Evolutionary conservation across 2,797 vertebrate genomes (phyloP).

Genomic region (Lepus townsendii): DNA sequence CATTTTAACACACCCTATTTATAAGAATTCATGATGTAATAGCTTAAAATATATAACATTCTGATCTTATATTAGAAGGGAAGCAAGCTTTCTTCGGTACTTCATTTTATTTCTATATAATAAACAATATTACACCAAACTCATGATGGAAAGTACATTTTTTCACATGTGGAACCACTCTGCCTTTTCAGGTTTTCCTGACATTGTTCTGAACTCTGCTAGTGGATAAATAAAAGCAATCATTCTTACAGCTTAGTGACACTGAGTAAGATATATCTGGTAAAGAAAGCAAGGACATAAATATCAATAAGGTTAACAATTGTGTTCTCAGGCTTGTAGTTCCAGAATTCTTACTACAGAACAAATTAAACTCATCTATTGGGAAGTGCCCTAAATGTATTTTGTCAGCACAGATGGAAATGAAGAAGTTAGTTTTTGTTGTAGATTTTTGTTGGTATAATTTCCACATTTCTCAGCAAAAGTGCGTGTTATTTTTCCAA

Average conservation of each 20-base stretch:
- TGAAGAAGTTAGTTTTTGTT: neutral
- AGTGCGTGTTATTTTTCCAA: slow-evolving; percentile 5
- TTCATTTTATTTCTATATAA: neutral
- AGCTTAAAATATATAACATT: neutral
- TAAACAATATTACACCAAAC: neutral
- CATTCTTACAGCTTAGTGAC: neutral
- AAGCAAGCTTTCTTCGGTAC: neutral
- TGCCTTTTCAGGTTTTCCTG: neutral
- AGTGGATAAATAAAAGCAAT: slow-evolving; percentile 55
- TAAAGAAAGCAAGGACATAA: slow-evolving; percentile 24
- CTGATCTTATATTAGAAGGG: neutral
- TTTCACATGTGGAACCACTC: slow-evolving; percentile 13
- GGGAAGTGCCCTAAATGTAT: neutral
- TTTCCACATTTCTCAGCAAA: neutral
- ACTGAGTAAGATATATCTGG: neutral
- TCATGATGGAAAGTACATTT: neutral
- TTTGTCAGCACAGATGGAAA: slow-evolving; percentile 7
- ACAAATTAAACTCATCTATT: slow-evolving; percentile 1
- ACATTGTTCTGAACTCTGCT: slow-evolving; percentile 45
- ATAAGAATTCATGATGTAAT: neutral
- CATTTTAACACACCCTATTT: slow-evolving; percentile 20
- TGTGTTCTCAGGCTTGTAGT: neutral
- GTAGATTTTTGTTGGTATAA: neutral
- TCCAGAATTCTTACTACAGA: slow-evolving; percentile 19
- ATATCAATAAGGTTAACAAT: slow-evolving; percentile 43